phyloP scores from a whole-genome alignment of 2,797 vertebrate genomes.

The Brachyalestes nurse region DNA sequence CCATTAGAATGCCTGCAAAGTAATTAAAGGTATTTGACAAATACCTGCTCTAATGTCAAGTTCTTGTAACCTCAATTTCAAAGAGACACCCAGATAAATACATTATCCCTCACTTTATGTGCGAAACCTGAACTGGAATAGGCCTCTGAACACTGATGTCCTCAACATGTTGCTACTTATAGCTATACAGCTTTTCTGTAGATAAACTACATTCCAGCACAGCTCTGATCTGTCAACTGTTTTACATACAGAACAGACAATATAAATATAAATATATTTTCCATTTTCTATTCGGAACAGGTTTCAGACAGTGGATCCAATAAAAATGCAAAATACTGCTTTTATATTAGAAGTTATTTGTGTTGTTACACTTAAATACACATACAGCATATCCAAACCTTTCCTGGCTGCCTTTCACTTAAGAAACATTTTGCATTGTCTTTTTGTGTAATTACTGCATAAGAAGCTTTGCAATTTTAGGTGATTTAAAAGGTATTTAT shows the following conservation, averaged over 20 bases:
- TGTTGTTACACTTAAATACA: background rate
- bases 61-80: background rate
- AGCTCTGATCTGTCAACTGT: too few relatives aligned
- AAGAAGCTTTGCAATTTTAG: too few relatives aligned
- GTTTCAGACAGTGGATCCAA: background rate
- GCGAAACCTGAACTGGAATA: background rate
- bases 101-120: background rate
- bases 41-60: background rate
- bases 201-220: too few relatives aligned
- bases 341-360: too few relatives aligned
- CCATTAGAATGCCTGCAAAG: constrained; percentile 32
- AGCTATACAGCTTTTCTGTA: too few relatives aligned
- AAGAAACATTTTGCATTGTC: background rate
- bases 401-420: background rate
- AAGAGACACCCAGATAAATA: background rate
- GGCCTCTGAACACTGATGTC: background rate
- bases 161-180: background rate
- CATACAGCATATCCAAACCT: background rate
- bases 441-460: background rate
- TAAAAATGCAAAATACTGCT: background rate
- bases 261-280: too few relatives aligned
- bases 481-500: background rate
- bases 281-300: background rate
- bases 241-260: too few relatives aligned
- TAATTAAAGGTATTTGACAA: constrained; percentile 16